Evolutionary conservation across 2,797 vertebrate genomes (phyloP), one percentile per base, ranked within the genome.

Genomic region (Rhinophrynus dorsalis): DNA sequence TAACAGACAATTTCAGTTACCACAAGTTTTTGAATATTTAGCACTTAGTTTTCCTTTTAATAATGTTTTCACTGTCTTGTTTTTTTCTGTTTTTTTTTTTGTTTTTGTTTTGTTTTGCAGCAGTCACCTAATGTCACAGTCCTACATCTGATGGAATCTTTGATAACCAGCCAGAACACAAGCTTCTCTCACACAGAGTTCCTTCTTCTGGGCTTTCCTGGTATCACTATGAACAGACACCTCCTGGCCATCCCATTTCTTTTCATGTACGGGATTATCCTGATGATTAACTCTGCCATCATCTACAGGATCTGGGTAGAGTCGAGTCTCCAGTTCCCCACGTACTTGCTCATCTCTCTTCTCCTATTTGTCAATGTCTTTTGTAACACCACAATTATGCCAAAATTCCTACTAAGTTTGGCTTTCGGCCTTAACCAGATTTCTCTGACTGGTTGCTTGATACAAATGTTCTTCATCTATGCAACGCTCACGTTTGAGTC

Each of bases 181-280:
- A 62, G 10, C 12, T 35, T 33, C 2, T 82, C 83, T 40, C 76
- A 79, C 5, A 60, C 70, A 18, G 79, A 70, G 23, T 82, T 85
- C 67, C 6, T 76, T 68, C 67, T 82, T 21, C 2, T 71, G 13
- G 78, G 75, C 2, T 83, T 83, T 37, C 82, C 78, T 0, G 78
- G 77, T 1, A 32, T 81, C 1, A 55, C 17, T 15, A 61, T 71
- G 2, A 24, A 24, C 26, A 44, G 60, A 0, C 0, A 8, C 1
- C 21, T 78, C 42, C 64, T 80, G 2, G 51, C 75, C 54, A 29
- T 76, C 17, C 76, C 78, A 26, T 81, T 80, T 44, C 76, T 76
- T 47, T 32, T 59, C 63, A 52, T 79, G 12, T 77, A 77, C 10
- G n/a, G 80, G n/a, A 23, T 76, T 27, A 78, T 77, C 0, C 0